Evolutionary conservation across 2,888 invertebrate genomes (phyloP), one percentile per base, ranked within the genome.

Genomic region (Lochmaea crataegi): DNA sequence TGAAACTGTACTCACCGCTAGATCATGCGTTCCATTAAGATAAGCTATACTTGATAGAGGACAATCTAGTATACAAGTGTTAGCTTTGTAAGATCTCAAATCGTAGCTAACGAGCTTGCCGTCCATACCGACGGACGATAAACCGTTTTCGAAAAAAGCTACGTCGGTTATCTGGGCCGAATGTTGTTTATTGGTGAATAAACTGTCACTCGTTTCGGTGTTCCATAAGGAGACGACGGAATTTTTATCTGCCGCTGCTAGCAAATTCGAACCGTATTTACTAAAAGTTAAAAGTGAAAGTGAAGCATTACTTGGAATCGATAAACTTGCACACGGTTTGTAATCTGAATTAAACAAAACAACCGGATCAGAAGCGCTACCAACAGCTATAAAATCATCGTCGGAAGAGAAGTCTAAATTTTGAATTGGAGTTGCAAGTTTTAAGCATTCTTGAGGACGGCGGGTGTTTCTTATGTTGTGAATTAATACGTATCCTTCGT

Each of bases 371-470:
- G 76, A 78, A 12, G 67, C 51, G 58, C 77, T 79, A 38, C 81
- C 80, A 5, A 76, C 78, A 9, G 78, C 78, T n/a, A 82, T 67
- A 69, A 80, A 79, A 14, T 77, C 77, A 73, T 85, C 84, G 22
- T 82, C 79, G 6, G 72, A 71, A 2, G 82, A 82, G 71, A 83
- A 84, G 18, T 83, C 81, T 53, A 86, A 72, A 67, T 82, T 77
- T 58, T 80, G 79, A 41, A 84, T 38, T 3, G 67, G 41, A 53
- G 63, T 65, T 9, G 64, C 60, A 26, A 74, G 57, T 22, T 65
- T 71, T n/a, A n/a, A n/a, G n/a, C n/a, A n/a, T n/a, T n/a, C n/a
- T n/a, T 58, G 57, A 14, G 71, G 74, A 32, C 51, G 67, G 7
- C 56, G 51, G 14, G 66, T 58, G n/a, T 56, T 79, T 53, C 73